Base-by-base conservation (phyloP, 2,113 vertebrate species). In the Gulo gulo region DNA sequence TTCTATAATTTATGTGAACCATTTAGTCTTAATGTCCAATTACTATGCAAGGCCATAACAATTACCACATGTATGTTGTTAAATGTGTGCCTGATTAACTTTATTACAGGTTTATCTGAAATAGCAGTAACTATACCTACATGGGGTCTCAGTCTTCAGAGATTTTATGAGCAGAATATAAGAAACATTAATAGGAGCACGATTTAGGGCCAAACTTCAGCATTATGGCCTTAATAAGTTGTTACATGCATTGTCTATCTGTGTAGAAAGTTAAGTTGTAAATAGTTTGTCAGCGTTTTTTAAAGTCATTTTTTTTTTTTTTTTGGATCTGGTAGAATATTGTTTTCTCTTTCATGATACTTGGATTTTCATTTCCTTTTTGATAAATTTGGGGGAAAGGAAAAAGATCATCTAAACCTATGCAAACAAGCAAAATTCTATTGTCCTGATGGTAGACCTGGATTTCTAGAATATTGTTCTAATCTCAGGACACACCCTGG, bases 21-120 rank as follows among this genome's bases (percentile, higher is more conserved):
- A 91, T 82, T 98, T 97, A 93, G 85, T 94, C 92, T 97, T 98
- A 98, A 97, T 98, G 84, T 95, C 90, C 94, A 92, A 90, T 98
- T 97, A 95, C 88, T 87, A 96, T 94, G 90, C 87, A 96, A 59
- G 78, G 47, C 67, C 71, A 55, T 97, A 96, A 85, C 71, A 96
- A 55, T 91, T 90, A 82, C 95, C 61, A 50, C 90, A 91, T 94
- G 92, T 88, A 96, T 92, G 86, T 95, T 97, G 95, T 94, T 97
- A 95, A 88, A 85, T 87, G 65, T 97, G 76, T 97, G 96, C 87
- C 90, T 26, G 90, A 96, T 96, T 97, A 97, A 92, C 94, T 96
- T 97, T 97, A 92, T 91, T 97, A 79, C 78, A 94, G 87, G 83
- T 95, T 94, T 94, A 84, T 92, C 36, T 97, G 87, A 95, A 88